Base-by-base conservation (phyloP, 2,888 invertebrate species). In the Cremastinae sp. region DNA sequence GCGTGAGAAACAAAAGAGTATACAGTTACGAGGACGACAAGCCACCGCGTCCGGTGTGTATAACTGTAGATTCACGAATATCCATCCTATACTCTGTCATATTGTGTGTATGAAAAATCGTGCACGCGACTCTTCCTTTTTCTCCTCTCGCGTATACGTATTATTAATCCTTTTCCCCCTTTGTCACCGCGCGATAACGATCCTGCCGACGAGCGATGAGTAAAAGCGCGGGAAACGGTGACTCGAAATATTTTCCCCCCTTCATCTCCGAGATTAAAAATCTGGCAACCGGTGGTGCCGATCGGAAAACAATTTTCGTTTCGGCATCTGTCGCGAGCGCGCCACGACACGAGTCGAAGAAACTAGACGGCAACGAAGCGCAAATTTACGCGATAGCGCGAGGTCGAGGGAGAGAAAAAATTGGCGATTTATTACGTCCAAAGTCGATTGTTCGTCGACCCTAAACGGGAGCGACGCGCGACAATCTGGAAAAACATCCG, bases 21-120 rank as follows among this genome's bases (percentile, higher is more conserved):
- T 79, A 80, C 80, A 80, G 80, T 80, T 79, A 66, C 43, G 53
- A 38, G 7, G 53, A 61, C 18, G 54, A 49, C 62, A 58, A 59
- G 73, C 18, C 58, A 61, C 38, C 53, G 54, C 68, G 70, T 61
- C 68, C 74, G 66, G 78, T 72, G 45, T 41, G 38, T 75, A 62
- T 76, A 80, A 79, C 79, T 79, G 80, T 80, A 74, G 71, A 80
- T 79, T 75, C 66, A 75, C 78, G 64, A 78, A 75, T 78, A 62
- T 74, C n/a, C 64, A 28, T 61, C 62, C 38, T 68, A n/a, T n/a
- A n/a, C n/a, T n/a, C n/a, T n/a, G 36, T 68, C 68, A 58, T 68
- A n/a, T n/a, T n/a, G n/a, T 68, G 58, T 68, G 49, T 71, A 68
- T 54, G 45, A 56, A 45, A 58, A 51, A n/a, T 9, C 28, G 43